Percentiles rank a stretch among this genome's conserved stretches.
phyloP scores from a whole-genome alignment of 2,888 invertebrate genomes.

The Pandemis corylana region DNA sequence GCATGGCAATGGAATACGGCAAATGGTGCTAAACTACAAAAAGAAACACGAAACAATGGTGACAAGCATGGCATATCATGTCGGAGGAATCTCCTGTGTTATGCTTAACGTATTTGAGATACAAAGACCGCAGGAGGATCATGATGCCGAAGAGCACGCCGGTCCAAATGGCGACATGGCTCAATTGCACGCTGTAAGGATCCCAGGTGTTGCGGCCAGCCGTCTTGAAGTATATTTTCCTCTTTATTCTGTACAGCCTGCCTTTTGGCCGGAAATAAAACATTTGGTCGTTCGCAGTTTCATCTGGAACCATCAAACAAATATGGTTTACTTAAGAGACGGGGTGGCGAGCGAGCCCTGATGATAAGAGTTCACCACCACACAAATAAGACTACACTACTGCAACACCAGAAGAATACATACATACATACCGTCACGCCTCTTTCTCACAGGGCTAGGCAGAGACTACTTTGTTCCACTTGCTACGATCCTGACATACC shows the following conservation, averaged over 20 bases:
- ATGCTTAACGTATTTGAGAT: constrained; percentile 3
- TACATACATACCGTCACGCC: too few relatives aligned
- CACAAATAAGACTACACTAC: too few relatives aligned
- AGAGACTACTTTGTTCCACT: too few relatives aligned
- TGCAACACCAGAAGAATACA: too few relatives aligned
- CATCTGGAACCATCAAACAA: not conserved
- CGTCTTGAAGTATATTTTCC: constrained; percentile 2
- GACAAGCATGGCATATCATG: not conserved
- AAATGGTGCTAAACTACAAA: not conserved
- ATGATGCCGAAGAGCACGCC: not conserved
- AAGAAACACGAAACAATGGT: constrained; percentile 10
- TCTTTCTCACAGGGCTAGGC: too few relatives aligned
- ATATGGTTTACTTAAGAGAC: not conserved
- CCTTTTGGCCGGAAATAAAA: not conserved
- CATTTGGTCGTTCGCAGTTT: constrained; percentile 8
- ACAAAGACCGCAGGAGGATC: not conserved
- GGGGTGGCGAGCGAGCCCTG: too few relatives aligned
- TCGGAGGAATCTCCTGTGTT: not conserved
- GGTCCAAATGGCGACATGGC: not conserved
- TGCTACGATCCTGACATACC: too few relatives aligned
- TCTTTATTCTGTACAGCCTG: constrained; percentile 10
- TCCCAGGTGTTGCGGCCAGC: constrained; percentile 1
- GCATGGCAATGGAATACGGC: too few relatives aligned
- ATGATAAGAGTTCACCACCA: too few relatives aligned
- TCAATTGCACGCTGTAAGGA: not conserved